Percentiles rank a stretch among this genome's conserved stretches.
phyloP scores from a whole-genome alignment of 1,140 invertebrate species.

The Drosophila pectinifera region DNA sequence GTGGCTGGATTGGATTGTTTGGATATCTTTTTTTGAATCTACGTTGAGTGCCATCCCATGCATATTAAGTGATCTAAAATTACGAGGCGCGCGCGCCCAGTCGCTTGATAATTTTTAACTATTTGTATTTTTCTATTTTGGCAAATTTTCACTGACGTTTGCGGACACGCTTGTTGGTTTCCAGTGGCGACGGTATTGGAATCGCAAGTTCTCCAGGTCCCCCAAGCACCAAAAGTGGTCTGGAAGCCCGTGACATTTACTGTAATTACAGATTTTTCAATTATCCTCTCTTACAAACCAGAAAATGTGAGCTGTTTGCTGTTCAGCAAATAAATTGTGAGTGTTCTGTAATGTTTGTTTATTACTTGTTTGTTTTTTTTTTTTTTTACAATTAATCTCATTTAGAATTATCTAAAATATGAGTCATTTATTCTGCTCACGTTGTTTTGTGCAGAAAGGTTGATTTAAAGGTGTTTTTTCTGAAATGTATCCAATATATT shows the following conservation, averaged over 20 bases:
- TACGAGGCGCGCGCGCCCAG: constrained; percentile 17
- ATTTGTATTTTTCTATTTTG: constrained; percentile 37
- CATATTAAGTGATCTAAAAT: constrained; percentile 68
- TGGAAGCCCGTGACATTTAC: constrained; percentile 21
- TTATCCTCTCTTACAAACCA: constrained; percentile 34
- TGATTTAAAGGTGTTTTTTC: too few species aligned
- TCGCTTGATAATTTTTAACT: constrained; percentile 35
- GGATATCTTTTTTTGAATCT: constrained; percentile 34
- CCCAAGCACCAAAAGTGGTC: neutral
- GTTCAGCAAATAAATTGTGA: constrained; percentile 14
- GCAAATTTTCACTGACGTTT: constrained; percentile 74
- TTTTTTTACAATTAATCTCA: too few species aligned
- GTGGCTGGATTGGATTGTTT: constrained; percentile 49
- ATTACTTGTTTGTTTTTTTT: too few species aligned
- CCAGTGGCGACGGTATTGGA: constrained; percentile 36
- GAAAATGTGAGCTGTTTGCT: constrained; percentile 4
- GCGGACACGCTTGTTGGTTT: constrained; percentile 69
- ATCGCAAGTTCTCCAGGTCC: constrained; percentile 16
- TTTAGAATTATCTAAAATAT: neutral
- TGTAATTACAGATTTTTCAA: constrained; percentile 36
- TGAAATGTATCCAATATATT: too few species aligned
- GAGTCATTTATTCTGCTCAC: neutral
- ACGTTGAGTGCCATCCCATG: constrained; percentile 31
- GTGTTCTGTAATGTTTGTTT: constrained; percentile 26
- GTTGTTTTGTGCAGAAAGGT: too few species aligned